phyloP scores from a whole-genome alignment of 2,113 vertebrate genomes.

The Porphyrio hochstetteri region DNA sequence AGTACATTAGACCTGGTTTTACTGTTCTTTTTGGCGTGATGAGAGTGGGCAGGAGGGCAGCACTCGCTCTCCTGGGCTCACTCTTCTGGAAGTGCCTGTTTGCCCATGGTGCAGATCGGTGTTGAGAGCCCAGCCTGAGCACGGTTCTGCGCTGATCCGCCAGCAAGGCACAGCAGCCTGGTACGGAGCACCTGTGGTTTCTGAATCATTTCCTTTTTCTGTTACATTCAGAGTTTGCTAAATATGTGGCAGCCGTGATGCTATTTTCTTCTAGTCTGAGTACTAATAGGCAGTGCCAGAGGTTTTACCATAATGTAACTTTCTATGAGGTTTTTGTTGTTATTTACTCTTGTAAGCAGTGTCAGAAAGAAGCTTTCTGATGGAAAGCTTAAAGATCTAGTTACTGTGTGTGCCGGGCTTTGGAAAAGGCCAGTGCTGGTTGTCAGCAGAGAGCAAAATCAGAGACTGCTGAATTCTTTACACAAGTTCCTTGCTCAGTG shows the following conservation, averaged over 20 bases:
- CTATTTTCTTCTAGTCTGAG: slow-evolving; percentile 20
- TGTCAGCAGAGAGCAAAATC: not conserved
- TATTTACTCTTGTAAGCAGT: not conserved
- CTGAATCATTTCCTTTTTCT: slow-evolving; percentile 68
- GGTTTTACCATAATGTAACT: not conserved
- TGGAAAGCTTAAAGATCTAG: not conserved
- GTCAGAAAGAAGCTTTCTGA: not conserved
- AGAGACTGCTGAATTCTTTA: not conserved
- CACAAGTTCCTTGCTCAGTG: not conserved
- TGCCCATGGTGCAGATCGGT: not conserved
- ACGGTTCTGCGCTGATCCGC: not conserved
- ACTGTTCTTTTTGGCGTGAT: not conserved
- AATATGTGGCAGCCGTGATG: not conserved
- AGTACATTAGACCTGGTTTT: not conserved
- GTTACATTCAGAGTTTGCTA: slow-evolving; percentile 14
- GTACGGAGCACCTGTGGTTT: slow-evolving; percentile 55
- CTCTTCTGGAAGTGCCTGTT: not conserved
- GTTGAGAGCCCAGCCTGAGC: not conserved
- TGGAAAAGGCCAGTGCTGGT: not conserved
- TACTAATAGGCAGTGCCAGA: not conserved
- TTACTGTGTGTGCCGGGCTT: not conserved
- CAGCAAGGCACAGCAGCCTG: not conserved
- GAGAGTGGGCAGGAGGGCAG: not conserved
- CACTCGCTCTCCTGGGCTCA: not conserved
- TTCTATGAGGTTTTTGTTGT: not conserved